Conservation (phyloP, 2,888 invertebrate species). For the Mimumesa dahlbomi region DNA sequence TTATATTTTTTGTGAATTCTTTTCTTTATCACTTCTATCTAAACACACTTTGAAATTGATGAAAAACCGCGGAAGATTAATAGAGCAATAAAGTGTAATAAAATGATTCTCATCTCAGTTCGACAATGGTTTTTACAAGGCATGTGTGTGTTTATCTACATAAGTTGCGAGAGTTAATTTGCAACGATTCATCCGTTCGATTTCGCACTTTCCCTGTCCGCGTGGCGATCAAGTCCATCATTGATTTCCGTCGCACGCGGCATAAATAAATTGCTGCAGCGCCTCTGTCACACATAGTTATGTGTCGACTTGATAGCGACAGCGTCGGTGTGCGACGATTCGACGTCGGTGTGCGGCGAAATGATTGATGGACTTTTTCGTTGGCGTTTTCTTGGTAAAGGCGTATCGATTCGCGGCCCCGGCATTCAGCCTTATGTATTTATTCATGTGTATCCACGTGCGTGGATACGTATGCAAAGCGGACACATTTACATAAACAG, state of each 20-base stretch:
- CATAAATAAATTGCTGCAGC: constrained; percentile 62
- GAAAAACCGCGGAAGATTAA: too few relatives aligned
- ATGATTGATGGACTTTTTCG: constrained; percentile 70
- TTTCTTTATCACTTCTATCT: too few relatives aligned
- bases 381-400: constrained; percentile 56
- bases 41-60: too few relatives aligned
- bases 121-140: too few relatives aligned
- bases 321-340: constrained; percentile 16
- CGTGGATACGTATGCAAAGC: constrained; percentile 37
- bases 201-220: constrained; percentile 34
- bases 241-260: constrained; percentile 57
- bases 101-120: too few relatives aligned
- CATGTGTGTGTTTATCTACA: too few relatives aligned
- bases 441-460: constrained; percentile 44
- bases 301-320: background rate
- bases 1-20: too few relatives aligned
- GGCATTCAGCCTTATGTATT: constrained; percentile 57
- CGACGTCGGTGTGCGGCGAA: constrained; percentile 40
- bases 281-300: constrained; percentile 12
- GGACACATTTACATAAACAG: constrained; percentile 39
- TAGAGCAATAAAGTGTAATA: too few relatives aligned
- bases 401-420: constrained; percentile 53
- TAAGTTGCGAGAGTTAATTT: too few relatives aligned
- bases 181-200: constrained; percentile 12
- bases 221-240: constrained; percentile 52